Base-by-base conservation (phyloP, 2,113 vertebrate species). In the Anhinga anhinga region DNA sequence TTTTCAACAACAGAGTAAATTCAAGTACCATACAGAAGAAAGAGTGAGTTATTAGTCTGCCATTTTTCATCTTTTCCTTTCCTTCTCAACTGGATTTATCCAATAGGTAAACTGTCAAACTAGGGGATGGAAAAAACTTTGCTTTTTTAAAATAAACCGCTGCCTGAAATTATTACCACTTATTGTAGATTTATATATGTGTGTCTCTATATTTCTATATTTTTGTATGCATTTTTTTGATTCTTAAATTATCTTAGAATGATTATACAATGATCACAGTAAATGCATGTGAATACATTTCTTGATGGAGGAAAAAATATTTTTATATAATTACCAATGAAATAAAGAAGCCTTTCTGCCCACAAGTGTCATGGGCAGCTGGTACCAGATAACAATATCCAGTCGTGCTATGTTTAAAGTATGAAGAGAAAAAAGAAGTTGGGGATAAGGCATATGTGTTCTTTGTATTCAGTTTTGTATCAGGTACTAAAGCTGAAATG, bases 161-260 rank as follows among this genome's bases (percentile, higher is more conserved):
- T 87, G 11, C 16, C 36, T 49, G 30, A 45, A 50, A 70, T 42
- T 32, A 53, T 50, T 52, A 6, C 5, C 5, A 22, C 13, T 50
- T 62, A 47, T 6, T 42, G 15, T 26, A 52, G 27, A 11, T 62
- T 61, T 66, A 8, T 65, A 5, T 26, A 2, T 21, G 4, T 20
- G 0, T 26, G 2, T 44, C 1, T 67, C 6, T 47, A 4, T 69
- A 76, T 82, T 32, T 13, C 6, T 18, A 2, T 21, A 6, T 27
- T 40, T 49, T 34, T 7, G 16, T 40, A 7, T 44, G 9, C 2
- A 1, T 10, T 23, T 58, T 63, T 30, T 5, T 0, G 1, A 3
- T 50, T 81, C 7, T 55, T 59, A 49, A 27, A 23, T 70, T 0
- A 30, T 52, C 15, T 45, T 42, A 59, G 9, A 42, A 15, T 50